A percentile compares a stretch with the other conserved stretches of the same genome.
phyloP scores from a whole-genome alignment of 2,113 vertebrate genomes.

The Ginglymostoma cirratum region DNA sequence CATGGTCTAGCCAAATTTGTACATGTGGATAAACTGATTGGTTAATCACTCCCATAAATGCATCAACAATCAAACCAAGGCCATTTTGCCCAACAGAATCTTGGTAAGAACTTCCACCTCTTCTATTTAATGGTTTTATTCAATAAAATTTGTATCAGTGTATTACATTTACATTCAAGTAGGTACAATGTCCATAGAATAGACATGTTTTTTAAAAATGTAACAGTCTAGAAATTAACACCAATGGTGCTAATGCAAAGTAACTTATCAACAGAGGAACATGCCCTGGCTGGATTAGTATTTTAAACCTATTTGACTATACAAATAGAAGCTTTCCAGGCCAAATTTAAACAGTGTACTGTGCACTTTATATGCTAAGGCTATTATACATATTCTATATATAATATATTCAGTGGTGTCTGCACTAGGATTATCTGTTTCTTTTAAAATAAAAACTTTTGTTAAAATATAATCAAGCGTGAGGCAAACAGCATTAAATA shows the following conservation, averaged over 20 bases:
- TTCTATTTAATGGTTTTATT: background rate
- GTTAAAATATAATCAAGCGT: background rate
- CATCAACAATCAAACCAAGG: background rate
- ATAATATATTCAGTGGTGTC: background rate
- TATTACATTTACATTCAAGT: background rate
- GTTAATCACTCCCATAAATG: background rate
- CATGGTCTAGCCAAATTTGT: background rate
- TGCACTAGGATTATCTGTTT: background rate
- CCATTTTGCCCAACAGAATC: background rate
- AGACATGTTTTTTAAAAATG: background rate
- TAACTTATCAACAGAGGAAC: background rate
- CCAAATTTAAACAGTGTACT: background rate
- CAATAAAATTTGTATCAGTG: background rate
- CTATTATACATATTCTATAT: background rate
- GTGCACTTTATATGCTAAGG: constrained; percentile 13
- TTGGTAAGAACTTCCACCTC: background rate
- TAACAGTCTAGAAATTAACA: background rate
- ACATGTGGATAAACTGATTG: background rate
- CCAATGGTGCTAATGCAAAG: background rate
- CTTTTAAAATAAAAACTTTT: background rate
- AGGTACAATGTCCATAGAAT: background rate
- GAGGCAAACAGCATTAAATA: background rate
- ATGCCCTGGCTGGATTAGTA: background rate
- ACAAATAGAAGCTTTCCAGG: background rate
- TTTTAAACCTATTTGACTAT: background rate